Conservation (phyloP, 2,797 vertebrate species). For the Aphelocoma californica region DNA sequence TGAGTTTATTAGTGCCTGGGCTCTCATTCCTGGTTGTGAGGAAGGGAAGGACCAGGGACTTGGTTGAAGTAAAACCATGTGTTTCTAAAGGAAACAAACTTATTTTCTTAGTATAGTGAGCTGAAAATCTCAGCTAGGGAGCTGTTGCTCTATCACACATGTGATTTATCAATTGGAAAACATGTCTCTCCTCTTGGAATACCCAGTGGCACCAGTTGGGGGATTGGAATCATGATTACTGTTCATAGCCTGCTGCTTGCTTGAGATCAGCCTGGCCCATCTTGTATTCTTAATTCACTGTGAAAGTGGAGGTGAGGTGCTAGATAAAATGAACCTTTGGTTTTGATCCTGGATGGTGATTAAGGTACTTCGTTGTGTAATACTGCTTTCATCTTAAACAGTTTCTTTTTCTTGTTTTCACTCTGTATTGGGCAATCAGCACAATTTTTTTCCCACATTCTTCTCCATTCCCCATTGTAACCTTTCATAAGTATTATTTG, state of each 20-base stretch:
- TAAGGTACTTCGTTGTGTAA: not conserved
- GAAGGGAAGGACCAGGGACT: not conserved
- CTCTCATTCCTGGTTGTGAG: not conserved
- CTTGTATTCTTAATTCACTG: not conserved
- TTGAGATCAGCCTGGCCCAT: not conserved
- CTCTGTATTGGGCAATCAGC: not conserved
- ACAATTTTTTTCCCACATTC: not conserved
- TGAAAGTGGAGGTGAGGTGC: not conserved
- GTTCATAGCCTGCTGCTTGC: not conserved
- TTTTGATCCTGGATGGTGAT: not conserved
- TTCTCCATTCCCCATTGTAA: accelerated
- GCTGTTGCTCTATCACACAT: not conserved
- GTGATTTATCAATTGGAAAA: not conserved
- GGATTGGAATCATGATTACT: accelerated
- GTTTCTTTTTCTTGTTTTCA: not conserved
- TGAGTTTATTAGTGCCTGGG: not conserved
- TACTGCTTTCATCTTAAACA: not conserved
- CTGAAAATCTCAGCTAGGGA: not conserved
- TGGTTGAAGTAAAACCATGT: not conserved
- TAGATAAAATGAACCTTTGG: not conserved
- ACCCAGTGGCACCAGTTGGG: not conserved
- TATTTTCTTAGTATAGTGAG: not conserved
- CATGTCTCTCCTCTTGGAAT: not conserved
- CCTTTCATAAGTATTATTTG: not conserved
- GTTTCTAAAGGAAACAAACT: not conserved